A percentile compares a stretch with the other conserved stretches of the same genome.
Conservation (phyloP, 2,888 invertebrate species). For the Dicyrtomina minuta region DNA sequence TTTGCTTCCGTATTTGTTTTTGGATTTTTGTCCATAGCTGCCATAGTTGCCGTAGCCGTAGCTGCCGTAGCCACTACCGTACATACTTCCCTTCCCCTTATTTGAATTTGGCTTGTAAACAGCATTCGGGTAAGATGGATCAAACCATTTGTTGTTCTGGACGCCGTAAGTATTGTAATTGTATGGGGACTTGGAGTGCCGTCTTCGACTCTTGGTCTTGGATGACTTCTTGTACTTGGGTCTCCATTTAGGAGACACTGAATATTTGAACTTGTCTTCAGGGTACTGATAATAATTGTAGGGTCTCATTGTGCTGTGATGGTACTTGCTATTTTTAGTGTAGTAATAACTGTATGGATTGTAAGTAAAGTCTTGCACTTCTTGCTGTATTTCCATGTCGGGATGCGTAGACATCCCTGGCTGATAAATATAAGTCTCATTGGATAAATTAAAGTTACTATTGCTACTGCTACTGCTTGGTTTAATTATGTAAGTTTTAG, state of each 20-base stretch:
- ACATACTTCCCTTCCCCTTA: too few species aligned
- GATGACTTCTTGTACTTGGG: background rate
- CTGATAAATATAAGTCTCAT: background rate
- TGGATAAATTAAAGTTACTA: background rate
- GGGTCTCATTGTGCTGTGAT: background rate
- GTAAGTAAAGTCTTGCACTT: background rate
- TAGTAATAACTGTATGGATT: slow-evolving; percentile 6
- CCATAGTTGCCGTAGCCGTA: too few species aligned
- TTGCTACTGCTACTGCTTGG: slow-evolving; percentile 4
- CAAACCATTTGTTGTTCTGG: background rate
- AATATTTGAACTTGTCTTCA: background rate
- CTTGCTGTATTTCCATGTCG: too few species aligned
- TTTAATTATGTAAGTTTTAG: too few species aligned
- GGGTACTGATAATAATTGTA: slow-evolving; percentile 3
- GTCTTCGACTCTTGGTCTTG: background rate
- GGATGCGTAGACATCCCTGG: too few species aligned
- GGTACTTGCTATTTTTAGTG: background rate
- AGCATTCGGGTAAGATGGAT: background rate
- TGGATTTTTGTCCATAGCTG: background rate
- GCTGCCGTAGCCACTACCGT: too few species aligned
- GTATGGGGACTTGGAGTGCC: too few species aligned
- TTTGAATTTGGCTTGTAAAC: background rate
- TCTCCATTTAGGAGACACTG: too few species aligned
- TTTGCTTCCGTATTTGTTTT: background rate
- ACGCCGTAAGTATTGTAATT: too few species aligned